Percentiles rank a stretch among this genome's conserved stretches.
phyloP scores from a whole-genome alignment of 1,140 invertebrate genomes.

The Dreissena polymorpha region DNA sequence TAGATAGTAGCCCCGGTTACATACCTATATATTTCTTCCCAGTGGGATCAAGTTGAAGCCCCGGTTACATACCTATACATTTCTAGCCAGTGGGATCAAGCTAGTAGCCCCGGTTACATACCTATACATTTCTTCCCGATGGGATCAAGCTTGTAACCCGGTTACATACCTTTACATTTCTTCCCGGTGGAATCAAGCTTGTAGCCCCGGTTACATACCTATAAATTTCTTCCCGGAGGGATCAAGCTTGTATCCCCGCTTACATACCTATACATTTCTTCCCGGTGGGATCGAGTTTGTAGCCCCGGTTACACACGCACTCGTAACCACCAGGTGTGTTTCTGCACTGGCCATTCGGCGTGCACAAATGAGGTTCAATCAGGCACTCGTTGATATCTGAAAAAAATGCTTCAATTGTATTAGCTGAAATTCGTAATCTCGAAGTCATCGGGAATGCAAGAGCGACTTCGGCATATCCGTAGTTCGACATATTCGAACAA shows the following conservation, averaged over 20 bases:
- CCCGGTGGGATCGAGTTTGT: slow-evolving; percentile 84
- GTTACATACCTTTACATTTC: slow-evolving; percentile 84
- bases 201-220: slow-evolving; percentile 75
- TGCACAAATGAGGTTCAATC: slow-evolving; percentile 85
- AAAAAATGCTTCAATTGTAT: not conserved
- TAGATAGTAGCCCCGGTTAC: no score
- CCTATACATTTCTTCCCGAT: no score
- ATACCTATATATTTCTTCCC: no score
- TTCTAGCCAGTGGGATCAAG: slow-evolving; percentile 86
- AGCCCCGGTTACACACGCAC: slow-evolving; percentile 76
- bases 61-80: no score
- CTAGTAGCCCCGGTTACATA: slow-evolving; percentile 73
- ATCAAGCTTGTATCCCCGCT: slow-evolving; percentile 81
- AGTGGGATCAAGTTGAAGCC: no score
- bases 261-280: slow-evolving; percentile 86
- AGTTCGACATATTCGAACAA: no score
- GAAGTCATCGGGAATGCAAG: no score
- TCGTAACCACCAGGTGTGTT: slow-evolving; percentile 72
- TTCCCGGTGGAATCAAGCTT: slow-evolving; percentile 86
- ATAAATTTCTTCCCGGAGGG: slow-evolving; percentile 88
- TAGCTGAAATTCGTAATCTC: no score
- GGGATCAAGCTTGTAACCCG: no score
- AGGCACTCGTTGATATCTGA: slow-evolving; percentile 91
- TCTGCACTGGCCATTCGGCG: slow-evolving; percentile 73
- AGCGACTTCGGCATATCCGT: no score